Percentiles rank a stretch among this genome's conserved stretches.
phyloP scores from a whole-genome alignment of 2,888 invertebrate genomes.

The Adelphocoris suturalis region DNA sequence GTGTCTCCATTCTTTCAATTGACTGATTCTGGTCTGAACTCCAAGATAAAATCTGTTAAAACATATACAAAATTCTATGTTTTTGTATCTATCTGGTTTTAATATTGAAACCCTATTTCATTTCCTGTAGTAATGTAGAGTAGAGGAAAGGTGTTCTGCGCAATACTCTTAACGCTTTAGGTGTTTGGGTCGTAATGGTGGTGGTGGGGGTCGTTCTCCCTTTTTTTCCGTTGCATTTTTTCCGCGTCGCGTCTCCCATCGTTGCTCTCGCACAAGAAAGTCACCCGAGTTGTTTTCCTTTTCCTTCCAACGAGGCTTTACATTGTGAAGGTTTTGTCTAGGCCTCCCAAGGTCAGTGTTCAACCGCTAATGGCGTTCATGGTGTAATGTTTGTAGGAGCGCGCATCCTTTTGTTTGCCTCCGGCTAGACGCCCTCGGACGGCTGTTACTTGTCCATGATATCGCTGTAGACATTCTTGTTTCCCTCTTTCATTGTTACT shows the following conservation, averaged over 20 bases:
- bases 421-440: slow-evolving; percentile 12
- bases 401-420: slow-evolving; percentile 23
- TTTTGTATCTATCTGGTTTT: too few relatives aligned
- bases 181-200: too few relatives aligned
- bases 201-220: too few relatives aligned
- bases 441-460: not conserved
- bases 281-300: slow-evolving; percentile 25
- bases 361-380: slow-evolving; percentile 15
- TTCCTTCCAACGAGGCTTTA: slow-evolving; percentile 23
- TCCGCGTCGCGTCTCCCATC: not conserved
- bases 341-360: not conserved
- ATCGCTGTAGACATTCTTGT: not conserved
- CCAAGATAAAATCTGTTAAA: too few relatives aligned
- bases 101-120: too few relatives aligned
- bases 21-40: too few relatives aligned
- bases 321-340: slow-evolving; percentile 5
- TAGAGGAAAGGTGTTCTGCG: too few relatives aligned
- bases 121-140: too few relatives aligned
- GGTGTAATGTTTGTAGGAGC: slow-evolving; percentile 29
- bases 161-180: too few relatives aligned
- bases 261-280: not conserved
- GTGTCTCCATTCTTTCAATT: too few relatives aligned
- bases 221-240: not conserved
- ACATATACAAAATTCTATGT: too few relatives aligned
- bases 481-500: slow-evolving; percentile 10